These are phyloP conservation scores for Idaea biselata DNA, from an alignment of 2,888 invertebrate genomes.

Conservation along the genomic window DNA sequence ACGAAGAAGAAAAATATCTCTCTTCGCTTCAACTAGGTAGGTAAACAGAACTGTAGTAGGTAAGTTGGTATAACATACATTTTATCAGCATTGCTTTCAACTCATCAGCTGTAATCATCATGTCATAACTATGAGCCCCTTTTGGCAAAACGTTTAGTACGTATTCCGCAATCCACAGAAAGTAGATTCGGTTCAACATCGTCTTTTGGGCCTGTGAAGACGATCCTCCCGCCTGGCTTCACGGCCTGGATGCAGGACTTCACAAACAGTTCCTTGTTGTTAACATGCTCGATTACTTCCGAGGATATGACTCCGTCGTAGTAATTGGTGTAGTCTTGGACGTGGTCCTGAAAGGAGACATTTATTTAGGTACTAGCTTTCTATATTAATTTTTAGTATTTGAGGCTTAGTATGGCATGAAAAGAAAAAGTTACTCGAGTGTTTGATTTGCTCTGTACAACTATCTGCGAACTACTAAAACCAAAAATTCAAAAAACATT, in stretches of 20 bases:
- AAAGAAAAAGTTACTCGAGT: no score
- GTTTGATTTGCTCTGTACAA: no score
- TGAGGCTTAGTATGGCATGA: no score
- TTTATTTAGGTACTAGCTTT: not conserved
- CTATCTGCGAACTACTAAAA: no score
- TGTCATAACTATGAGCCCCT: conserved; percentile 95
- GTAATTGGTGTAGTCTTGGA: conserved; percentile 54
- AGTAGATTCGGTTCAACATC: conserved; percentile 83
- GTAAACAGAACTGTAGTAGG: not conserved
- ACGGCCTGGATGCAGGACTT: conserved; percentile 82
- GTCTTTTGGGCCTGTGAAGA: conserved; percentile 85
- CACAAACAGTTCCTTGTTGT: conserved; percentile 86
- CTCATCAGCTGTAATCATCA: conserved; percentile 90
- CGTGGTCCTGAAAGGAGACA: conserved; percentile 72
- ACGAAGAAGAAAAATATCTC: no score
- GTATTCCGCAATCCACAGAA: conserved; percentile 88
- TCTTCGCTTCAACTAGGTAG: no score
- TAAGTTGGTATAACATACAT: conserved; percentile 79
- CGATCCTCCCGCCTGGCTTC: conserved; percentile 85
- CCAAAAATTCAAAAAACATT: no score
- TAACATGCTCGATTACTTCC: conserved; percentile 94
- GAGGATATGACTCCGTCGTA: conserved; percentile 94
- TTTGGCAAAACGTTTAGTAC: conserved; percentile 85
- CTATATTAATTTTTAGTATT: no score
- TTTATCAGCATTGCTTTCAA: conserved; percentile 85